Evolutionary conservation across 1,140 invertebrate species (phyloP).

Genomic region (Calephelis nemesis): DNA sequence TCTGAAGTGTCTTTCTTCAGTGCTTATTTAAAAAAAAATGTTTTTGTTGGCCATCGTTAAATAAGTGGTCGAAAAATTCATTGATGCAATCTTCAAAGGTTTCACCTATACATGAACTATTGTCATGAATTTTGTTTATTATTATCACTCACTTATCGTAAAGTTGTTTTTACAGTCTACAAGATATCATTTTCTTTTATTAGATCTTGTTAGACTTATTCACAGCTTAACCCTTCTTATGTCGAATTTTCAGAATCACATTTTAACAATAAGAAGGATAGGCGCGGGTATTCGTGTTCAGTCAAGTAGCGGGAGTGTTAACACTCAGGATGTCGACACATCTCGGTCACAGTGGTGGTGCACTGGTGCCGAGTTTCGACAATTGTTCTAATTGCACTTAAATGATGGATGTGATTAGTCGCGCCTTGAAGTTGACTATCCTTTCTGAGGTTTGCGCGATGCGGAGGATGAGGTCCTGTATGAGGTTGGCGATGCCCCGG

Average conservation of each 20-base stretch:
- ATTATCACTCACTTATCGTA: too few relatives aligned
- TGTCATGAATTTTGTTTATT: too few relatives aligned
- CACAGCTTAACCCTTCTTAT: too few relatives aligned
- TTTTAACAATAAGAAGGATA: conserved; percentile 1
- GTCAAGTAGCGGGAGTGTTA: conserved; percentile 45
- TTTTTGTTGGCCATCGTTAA: too few relatives aligned
- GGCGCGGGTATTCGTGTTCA: conserved; percentile 37
- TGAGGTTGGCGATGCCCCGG: conserved; percentile 89
- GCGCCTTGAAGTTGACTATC: conserved; percentile 94
- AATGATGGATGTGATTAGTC: conserved; percentile 92
- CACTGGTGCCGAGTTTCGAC: conserved; percentile 26
- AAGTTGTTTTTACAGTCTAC: too few relatives aligned
- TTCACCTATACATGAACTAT: too few relatives aligned
- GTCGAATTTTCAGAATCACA: conserved; percentile 10
- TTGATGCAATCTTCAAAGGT: too few relatives aligned
- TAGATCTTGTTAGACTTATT: too few relatives aligned
- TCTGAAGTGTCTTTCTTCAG: too few relatives aligned
- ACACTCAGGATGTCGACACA: neutral
- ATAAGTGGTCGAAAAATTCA: too few relatives aligned
- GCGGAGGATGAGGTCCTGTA: conserved; percentile 92
- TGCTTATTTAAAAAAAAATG: too few relatives aligned
- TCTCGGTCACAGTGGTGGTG: conserved; percentile 20
- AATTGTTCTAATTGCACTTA: conserved; percentile 77
- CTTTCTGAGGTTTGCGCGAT: conserved; percentile 91
- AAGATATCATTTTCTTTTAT: too few relatives aligned